A percentile compares a stretch with the other conserved stretches of the same genome.
These are phyloP conservation scores for Sycophila sp. DNA, from an alignment of 1,140 invertebrate genomes.

Conservation along the genomic window DNA sequence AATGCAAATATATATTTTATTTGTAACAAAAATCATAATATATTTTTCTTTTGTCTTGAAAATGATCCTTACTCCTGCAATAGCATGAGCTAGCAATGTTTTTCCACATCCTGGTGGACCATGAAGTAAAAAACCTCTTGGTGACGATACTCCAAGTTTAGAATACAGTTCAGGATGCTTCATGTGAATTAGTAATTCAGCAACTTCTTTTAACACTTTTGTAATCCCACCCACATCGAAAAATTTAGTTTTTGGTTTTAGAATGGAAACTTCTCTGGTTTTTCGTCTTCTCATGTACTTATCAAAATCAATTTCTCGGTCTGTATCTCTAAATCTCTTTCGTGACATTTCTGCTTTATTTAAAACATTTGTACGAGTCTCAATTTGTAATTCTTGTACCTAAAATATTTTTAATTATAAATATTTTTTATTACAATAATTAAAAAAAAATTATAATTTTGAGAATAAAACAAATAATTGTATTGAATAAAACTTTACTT, in stretches of 20 bases:
- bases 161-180: constrained; percentile 85
- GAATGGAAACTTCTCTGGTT: constrained; percentile 49
- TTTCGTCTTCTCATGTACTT: constrained; percentile 43
- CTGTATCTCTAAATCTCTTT: constrained; percentile 61
- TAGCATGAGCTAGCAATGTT: constrained; percentile 89
- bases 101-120: constrained; percentile 95
- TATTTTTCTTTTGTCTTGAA: constrained; percentile 19
- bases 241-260: constrained; percentile 71
- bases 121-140: constrained; percentile 86
- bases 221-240: constrained; percentile 81
- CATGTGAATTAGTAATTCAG: constrained; percentile 83
- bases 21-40: too few species aligned
- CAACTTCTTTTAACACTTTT: constrained; percentile 80
- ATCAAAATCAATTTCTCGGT: constrained; percentile 60
- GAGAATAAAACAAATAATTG: background rate
- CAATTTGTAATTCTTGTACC: constrained; percentile 4
- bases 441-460: too few species aligned
- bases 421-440: too few species aligned
- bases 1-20: constrained; percentile 2
- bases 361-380: too few species aligned
- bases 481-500: background rate
- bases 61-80: constrained; percentile 81
- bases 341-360: constrained; percentile 48
- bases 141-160: constrained; percentile 82
- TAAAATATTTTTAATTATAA: too few species aligned